These are phyloP conservation scores for Emydoidea blandingii DNA, from an alignment of 2,797 vertebrate species.

Conservation along the genomic window DNA sequence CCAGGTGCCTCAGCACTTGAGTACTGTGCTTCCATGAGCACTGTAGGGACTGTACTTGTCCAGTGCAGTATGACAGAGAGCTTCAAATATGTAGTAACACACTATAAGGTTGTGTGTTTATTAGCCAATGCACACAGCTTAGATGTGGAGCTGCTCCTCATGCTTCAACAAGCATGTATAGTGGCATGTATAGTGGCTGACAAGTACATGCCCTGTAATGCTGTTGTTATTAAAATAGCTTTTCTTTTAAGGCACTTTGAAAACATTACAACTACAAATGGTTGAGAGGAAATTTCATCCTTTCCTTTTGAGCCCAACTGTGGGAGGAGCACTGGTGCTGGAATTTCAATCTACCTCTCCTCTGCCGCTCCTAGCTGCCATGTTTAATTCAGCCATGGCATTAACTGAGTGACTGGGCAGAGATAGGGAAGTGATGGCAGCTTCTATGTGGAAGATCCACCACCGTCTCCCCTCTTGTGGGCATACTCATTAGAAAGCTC, in stretches of 20 bases:
- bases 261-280: neutral
- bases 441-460: neutral
- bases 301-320: neutral
- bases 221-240: conserved; percentile 16
- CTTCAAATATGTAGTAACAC: neutral
- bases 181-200: neutral
- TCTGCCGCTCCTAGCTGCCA: conserved; percentile 7
- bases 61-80: neutral
- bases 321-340: neutral
- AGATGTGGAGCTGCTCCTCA: neutral
- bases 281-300: neutral
- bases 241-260: neutral
- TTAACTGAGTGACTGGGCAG: neutral
- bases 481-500: neutral
- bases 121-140: neutral
- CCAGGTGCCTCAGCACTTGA: too few species aligned
- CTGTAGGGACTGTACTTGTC: neutral
- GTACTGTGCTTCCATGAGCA: neutral
- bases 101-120: neutral
- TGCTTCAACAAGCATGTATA: neutral
- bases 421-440: neutral
- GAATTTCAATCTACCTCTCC: neutral
- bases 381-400: neutral
- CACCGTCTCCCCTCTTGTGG: neutral
- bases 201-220: neutral